Evolutionary conservation across 2,113 vertebrate species (phyloP).

Genomic region (Takifugu bimaculatus): DNA sequence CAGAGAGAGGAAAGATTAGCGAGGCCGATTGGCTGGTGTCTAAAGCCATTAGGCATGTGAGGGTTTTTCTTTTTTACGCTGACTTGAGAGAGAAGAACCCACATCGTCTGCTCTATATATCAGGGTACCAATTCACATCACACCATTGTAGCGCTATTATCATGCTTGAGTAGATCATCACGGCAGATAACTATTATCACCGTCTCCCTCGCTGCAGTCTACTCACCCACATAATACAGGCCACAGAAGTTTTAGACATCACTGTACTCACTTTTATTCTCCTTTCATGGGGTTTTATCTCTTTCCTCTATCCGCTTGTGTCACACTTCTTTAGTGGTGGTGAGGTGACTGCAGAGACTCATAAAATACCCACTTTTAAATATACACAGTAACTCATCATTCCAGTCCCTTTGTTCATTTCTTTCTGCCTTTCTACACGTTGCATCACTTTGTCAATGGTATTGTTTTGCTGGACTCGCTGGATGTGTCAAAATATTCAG

Average conservation of each 20-base stretch:
- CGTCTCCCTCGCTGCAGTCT: conserved; percentile 64
- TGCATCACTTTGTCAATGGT: conserved; percentile 59
- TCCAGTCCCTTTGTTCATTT: neutral
- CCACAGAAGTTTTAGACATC: conserved; percentile 65
- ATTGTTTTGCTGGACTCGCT: conserved; percentile 32
- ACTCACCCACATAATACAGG: conserved; percentile 70
- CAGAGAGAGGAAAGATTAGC: conserved; percentile 76
- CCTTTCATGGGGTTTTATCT: conserved; percentile 45
- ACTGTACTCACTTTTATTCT: conserved; percentile 55
- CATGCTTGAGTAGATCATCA: conserved; percentile 74
- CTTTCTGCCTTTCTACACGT: conserved; percentile 32
- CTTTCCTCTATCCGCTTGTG: conserved; percentile 35
- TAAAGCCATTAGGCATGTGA: conserved; percentile 75
- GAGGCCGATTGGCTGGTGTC: conserved; percentile 76
- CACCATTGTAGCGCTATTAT: conserved; percentile 72
- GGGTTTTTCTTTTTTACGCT: conserved; percentile 52
- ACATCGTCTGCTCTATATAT: conserved; percentile 63
- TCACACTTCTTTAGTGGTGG: conserved; percentile 36
- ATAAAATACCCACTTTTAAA: neutral
- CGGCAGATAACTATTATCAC: conserved; percentile 74
- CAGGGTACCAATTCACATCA: conserved; percentile 67
- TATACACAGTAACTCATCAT: no score
- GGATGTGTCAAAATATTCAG: conserved; percentile 23
- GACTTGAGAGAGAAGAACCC: conserved; percentile 60
- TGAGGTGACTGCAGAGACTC: conserved; percentile 16